Percentiles rank a stretch among this genome's conserved stretches.
These are phyloP conservation scores for Nothocercus nigrocapillus DNA, from an alignment of 2,113 vertebrate genomes.

Conservation along the genomic window DNA sequence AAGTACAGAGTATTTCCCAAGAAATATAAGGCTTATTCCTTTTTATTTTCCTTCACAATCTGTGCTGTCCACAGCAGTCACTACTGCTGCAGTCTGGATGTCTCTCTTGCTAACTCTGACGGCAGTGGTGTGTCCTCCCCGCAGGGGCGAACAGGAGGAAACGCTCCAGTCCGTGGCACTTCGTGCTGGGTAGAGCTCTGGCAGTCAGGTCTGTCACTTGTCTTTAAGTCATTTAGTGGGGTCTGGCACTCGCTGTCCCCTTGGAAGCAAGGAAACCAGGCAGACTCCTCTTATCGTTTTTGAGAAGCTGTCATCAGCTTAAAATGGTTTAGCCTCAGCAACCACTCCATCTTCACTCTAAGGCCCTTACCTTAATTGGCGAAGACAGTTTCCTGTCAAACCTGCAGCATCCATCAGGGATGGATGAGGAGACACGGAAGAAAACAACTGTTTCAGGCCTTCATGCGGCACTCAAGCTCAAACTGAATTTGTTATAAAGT, in stretches of 20 bases:
- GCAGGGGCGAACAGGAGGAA: neutral
- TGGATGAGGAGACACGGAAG: neutral
- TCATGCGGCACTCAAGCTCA: neutral
- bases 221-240: neutral
- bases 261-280: slow-evolving; percentile 2
- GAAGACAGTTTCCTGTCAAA: neutral
- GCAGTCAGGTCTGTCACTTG: neutral
- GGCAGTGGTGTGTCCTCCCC: neutral
- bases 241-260: neutral
- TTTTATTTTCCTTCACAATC: neutral
- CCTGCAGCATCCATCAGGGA: neutral
- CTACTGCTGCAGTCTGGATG: neutral
- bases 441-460: neutral
- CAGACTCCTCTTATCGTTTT: neutral
- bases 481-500: slow-evolving; percentile 2
- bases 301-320: neutral
- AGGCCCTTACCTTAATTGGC: neutral
- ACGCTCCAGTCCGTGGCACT: neutral
- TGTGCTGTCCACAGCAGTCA: neutral
- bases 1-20: neutral
- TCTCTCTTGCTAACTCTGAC: neutral
- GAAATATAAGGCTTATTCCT: neutral
- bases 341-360: neutral
- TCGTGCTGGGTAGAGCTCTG: neutral
- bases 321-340: neutral